Evolutionary conservation across 2,888 invertebrate species (phyloP), one percentile per base, ranked within the genome.

Genomic region (Syrphus vitripennis): DNA sequence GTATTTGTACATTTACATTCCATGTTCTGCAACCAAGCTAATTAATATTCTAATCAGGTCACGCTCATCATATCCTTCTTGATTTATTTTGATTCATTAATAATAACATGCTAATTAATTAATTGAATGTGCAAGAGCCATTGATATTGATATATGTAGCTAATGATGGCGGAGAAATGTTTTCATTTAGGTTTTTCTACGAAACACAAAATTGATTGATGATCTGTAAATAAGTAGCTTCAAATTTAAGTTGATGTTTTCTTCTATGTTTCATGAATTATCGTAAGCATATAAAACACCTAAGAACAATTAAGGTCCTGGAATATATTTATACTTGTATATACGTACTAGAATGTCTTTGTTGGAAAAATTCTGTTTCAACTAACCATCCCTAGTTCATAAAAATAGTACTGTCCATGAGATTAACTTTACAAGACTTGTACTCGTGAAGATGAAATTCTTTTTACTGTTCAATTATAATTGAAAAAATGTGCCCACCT

Each of bases 21-120:
- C 63, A 45, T 63, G 63, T 63, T 45, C 19, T 10, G 19, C 26
- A 63, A 29, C 45, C 45, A 19, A 65, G 16, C 63, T 65, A 65
- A 65, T 65, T 65, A 65, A 19, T 65, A 65, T 65, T 65, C 45
- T 65, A 65, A 65, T 65, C 63, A 45, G 45, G 19, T 45, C 45
- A 65, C 3, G 26, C 42, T 45, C 14, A 34, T 34, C 9, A 45
- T 29, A 29, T 45, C 45, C 63, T 65, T 65, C 63, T 65, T 65
- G 45, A 65, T 65, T 45, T 65, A 65, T 65, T 45, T 65, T 42
- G 16, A 45, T 45, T 65, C 42, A 65, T 65, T 65, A 45, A 31
- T 45, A 19, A 29, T 45, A 45, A 65, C 19, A 19, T 65, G 63
- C 42, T 45, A 65, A 65, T 65, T 65, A 65, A 65, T 65, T 65